Evolutionary conservation across 2,888 invertebrate genomes (phyloP).

Genomic region (Cinara cedri): DNA sequence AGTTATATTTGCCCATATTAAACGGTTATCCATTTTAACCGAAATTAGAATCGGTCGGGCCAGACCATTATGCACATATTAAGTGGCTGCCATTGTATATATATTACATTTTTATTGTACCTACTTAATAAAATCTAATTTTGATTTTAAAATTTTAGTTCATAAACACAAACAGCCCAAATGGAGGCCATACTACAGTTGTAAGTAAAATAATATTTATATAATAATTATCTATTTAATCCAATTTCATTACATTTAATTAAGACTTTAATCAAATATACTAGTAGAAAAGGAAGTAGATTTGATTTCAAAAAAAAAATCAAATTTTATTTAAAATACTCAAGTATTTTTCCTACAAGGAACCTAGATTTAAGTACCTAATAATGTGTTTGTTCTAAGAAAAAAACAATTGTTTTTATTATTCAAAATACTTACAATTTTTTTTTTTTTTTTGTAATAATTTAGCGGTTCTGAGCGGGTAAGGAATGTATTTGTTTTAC

Average conservation of each 20-base stretch:
- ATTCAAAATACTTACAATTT: too few species aligned
- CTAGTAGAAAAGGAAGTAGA: background rate
- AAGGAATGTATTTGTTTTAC: too few species aligned
- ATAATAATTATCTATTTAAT: background rate
- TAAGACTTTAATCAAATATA: background rate
- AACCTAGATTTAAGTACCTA: background rate
- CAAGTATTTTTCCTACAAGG: background rate
- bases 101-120: background rate
- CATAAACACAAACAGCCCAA: slow-evolving; percentile 24
- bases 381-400: background rate
- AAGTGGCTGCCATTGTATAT: too few species aligned
- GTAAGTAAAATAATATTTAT: slow-evolving; percentile 14
- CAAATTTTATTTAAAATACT: background rate
- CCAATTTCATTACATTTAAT: background rate
- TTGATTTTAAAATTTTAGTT: slow-evolving; percentile 12
- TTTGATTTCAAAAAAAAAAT: too few species aligned
- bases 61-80: too few species aligned
- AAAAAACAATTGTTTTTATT: too few species aligned
- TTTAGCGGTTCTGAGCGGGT: too few species aligned
- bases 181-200: slow-evolving; percentile 42
- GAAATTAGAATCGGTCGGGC: too few species aligned
- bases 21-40: too few species aligned
- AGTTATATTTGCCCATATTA: too few species aligned
- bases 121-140: background rate
- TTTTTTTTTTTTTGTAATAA: too few species aligned